Conservation (phyloP, 2,888 invertebrate species). For the Dendrolimus pini region DNA sequence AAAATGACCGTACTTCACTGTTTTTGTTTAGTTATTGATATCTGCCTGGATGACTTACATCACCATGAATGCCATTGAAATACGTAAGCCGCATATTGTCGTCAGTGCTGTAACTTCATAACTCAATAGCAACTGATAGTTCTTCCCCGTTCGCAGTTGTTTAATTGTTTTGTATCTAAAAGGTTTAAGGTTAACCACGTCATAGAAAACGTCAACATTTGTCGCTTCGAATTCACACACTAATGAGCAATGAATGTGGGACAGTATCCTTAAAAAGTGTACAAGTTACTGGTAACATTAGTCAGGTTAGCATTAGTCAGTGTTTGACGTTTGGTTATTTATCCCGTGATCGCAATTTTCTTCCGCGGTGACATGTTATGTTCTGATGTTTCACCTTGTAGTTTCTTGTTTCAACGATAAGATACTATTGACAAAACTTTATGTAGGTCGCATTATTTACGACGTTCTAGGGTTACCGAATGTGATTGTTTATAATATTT, state of each 20-base stretch:
- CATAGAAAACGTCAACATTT: not conserved
- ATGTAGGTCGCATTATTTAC: not conserved
- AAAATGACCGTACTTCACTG: no score
- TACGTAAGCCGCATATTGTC: no score
- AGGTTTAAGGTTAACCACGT: not conserved
- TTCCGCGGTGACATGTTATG: slow-evolving; percentile 18
- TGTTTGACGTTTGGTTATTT: slow-evolving; percentile 26
- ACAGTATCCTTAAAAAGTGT: not conserved
- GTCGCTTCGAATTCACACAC: not conserved
- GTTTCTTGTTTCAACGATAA: not conserved
- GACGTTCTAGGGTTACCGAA: not conserved
- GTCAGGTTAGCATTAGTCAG: slow-evolving; percentile 29
- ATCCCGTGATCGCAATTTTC: slow-evolving; percentile 27
- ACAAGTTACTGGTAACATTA: slow-evolving; percentile 14
- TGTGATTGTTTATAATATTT: not conserved
- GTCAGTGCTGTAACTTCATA: not conserved
- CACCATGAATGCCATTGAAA: no score
- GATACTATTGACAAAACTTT: not conserved
- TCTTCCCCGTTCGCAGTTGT: not conserved
- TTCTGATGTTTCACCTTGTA: not conserved
- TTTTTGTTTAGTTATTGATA: no score
- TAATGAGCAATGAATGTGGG: not conserved
- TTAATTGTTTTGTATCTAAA: not conserved
- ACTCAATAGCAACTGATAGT: not conserved
- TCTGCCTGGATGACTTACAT: no score